phyloP scores from a whole-genome alignment of 2,113 vertebrate genomes.

The Hippocampus comes region DNA sequence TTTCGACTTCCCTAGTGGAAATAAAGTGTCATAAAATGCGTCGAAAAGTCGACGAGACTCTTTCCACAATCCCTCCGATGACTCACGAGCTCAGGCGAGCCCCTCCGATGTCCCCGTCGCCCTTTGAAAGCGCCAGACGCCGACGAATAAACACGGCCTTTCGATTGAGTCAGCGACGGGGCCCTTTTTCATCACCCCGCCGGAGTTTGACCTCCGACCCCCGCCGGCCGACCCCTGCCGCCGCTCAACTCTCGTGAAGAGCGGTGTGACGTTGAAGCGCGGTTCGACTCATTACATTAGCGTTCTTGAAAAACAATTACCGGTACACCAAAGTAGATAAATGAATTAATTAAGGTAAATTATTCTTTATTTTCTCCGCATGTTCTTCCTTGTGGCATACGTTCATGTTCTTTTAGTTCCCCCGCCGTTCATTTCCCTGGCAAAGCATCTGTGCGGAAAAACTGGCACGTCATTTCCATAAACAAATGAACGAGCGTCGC shows the following conservation, averaged over 20 bases:
- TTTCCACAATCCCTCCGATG: slow-evolving; percentile 17
- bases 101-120: slow-evolving; percentile 38
- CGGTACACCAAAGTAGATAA: no score
- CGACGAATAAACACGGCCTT: slow-evolving; percentile 67
- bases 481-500: not conserved
- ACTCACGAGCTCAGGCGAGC: slow-evolving; percentile 46
- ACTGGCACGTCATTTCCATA: not conserved
- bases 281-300: not conserved
- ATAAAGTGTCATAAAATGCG: not conserved
- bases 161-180: slow-evolving; percentile 54
- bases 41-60: not conserved
- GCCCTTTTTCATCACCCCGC: no score
- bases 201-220: slow-evolving; percentile 52
- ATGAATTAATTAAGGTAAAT: no score
- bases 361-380: no score
- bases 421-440: not conserved
- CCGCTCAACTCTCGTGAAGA: slow-evolving; percentile 56
- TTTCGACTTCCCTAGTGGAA: not conserved
- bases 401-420: not conserved
- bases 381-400: not conserved
- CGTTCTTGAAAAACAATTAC: no score
- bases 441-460: not conserved
- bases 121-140: slow-evolving; percentile 59
- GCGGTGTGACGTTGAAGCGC: slow-evolving; percentile 46
- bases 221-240: slow-evolving; percentile 42